These are phyloP conservation scores for Eristalis pertinax DNA, from an alignment of 2,888 invertebrate species.

Conservation along the genomic window DNA sequence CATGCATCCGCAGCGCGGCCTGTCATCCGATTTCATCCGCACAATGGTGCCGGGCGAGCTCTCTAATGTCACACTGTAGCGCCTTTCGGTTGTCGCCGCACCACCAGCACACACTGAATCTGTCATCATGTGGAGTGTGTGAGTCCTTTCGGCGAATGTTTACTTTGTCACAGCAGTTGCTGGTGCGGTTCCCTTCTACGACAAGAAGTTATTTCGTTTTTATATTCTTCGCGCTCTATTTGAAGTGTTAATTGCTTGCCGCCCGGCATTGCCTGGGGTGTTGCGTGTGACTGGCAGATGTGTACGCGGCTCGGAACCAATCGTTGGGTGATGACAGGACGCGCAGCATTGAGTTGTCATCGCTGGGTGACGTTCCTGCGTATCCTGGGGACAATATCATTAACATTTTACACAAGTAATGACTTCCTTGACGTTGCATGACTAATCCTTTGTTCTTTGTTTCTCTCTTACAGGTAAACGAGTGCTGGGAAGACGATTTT, in stretches of 20 bases:
- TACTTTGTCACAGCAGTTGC: constrained; percentile 25
- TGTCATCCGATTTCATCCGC: background rate
- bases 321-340: background rate
- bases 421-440: background rate
- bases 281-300: background rate
- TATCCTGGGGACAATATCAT: background rate
- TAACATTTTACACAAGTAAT: background rate
- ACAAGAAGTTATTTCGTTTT: background rate
- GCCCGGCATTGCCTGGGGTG: background rate
- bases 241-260: background rate
- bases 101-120: background rate
- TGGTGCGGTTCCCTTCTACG: constrained; percentile 5
- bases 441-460: background rate
- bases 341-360: background rate
- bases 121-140: background rate
- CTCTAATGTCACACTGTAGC: background rate
- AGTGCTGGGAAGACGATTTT: background rate
- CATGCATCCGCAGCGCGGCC: constrained; percentile 5
- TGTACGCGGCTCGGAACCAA: background rate
- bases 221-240: background rate
- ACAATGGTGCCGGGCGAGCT: background rate
- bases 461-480: background rate
- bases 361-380: background rate
- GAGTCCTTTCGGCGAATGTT: constrained; percentile 31
- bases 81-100: background rate